Evolutionary conservation across 2,113 vertebrate species (phyloP), one percentile per base, ranked within the genome.

Genomic region (Apodemus sylvaticus): DNA sequence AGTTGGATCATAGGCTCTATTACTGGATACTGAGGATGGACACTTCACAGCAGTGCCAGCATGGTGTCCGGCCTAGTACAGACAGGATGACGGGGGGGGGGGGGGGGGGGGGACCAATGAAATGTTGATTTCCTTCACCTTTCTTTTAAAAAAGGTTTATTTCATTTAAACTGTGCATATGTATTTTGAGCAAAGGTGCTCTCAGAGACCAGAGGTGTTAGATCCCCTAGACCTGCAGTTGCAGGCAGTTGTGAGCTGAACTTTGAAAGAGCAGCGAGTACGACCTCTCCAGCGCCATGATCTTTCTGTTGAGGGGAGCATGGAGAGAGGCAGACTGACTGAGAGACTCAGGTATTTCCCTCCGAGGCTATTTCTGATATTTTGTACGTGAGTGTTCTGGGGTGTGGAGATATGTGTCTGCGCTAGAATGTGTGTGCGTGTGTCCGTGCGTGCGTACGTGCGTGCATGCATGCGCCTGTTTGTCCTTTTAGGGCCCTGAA

Each of bases 381-480:
- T 31, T 48, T 76, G 51, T n/a, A 11, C 26, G 36, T 82, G 53
- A 26, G 20, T 60, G 55, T 6, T 60, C 36, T 53, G 76, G 76
- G 45, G 24, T 79, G 31, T 42, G 3, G 24, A 53, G 20, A 51
- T 55, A 29, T 78, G 76, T 51, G 26, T 51, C 45, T 14, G 42
- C 6, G 42, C 45, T 48, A 48, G 45, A 48, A 1, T 1, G 10
- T n/a, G 36, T 7, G 45, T 48, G 45, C 39, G 71, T 42, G 39
- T 22, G 22, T 45, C 39, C 42, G 5, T 7, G 3, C 1, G 10
- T n/a, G 36, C 1, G 11, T 24, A 4, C 1, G 20, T 31, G 24
- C 10, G 16, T 34, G 36, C 16, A 22, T 17, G 13, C 0, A 3
- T 39, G 20, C 5, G 7, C 66, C n/a, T 58, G 34, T 24, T 4